Evolutionary conservation across 2,113 vertebrate genomes (phyloP).

Genomic region (Apteryx mantelli): DNA sequence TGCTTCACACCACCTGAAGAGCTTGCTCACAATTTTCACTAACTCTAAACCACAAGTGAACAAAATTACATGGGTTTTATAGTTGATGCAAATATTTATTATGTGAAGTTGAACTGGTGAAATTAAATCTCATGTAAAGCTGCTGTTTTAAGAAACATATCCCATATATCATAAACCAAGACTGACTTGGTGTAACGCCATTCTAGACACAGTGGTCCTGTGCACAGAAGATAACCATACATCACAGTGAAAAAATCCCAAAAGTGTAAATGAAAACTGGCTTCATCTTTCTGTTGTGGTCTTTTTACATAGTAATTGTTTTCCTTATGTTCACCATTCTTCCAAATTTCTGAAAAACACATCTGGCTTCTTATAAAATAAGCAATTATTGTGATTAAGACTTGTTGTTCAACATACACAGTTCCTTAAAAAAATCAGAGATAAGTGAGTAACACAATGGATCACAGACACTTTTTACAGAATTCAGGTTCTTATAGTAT

Average conservation of each 20-base stretch:
- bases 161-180: neutral
- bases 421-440: neutral
- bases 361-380: neutral
- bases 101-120: neutral
- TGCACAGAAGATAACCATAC: neutral
- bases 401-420: neutral
- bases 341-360: neutral
- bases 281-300: neutral
- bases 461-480: constrained; percentile 11
- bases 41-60: neutral
- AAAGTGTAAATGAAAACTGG: neutral
- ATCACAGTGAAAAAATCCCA: neutral
- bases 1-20: neutral
- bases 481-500: neutral
- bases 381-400: neutral
- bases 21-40: neutral
- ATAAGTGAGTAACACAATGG: neutral
- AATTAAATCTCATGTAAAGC: neutral
- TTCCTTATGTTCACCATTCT: neutral
- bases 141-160: neutral
- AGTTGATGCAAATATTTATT: neutral
- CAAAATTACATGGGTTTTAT: neutral
- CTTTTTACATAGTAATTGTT: neutral
- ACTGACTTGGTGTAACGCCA: neutral
- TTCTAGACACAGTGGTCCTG: neutral